Conservation (phyloP, 1,140 invertebrate species). For the Venustaconcha ellipsiformis region DNA sequence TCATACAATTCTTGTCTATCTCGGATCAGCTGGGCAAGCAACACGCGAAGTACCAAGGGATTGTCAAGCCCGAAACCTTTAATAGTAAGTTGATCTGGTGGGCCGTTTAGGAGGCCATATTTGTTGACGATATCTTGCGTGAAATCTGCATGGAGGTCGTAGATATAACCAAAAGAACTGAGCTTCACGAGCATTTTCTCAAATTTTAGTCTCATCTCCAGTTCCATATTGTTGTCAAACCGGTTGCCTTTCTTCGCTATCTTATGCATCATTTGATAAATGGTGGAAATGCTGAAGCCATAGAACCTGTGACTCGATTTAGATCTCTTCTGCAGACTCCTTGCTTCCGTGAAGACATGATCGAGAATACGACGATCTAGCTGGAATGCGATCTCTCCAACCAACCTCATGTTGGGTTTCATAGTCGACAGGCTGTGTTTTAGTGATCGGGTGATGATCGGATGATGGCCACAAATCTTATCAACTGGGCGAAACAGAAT, state of each 20-base stretch:
- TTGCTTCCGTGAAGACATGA: slow-evolving; percentile 38
- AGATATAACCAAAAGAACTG: slow-evolving; percentile 35
- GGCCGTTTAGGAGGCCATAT: slow-evolving; percentile 47
- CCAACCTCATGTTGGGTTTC: slow-evolving; percentile 23
- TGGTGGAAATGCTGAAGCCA: slow-evolving; percentile 51
- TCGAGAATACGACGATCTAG: slow-evolving; percentile 51
- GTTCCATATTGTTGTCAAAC: slow-evolving; percentile 28
- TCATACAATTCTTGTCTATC: slow-evolving; percentile 33
- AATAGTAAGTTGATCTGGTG: slow-evolving; percentile 33
- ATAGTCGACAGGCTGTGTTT: slow-evolving; percentile 6
- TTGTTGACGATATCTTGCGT: slow-evolving; percentile 54
- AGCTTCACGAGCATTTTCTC: slow-evolving; percentile 34
- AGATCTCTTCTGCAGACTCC: background rate
- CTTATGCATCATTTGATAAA: slow-evolving; percentile 44
- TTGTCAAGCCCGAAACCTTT: slow-evolving; percentile 37
- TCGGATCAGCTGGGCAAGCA: slow-evolving; percentile 36
- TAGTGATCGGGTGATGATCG: slow-evolving; percentile 1
- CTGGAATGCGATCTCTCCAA: slow-evolving; percentile 53
- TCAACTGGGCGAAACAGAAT: slow-evolving; percentile 35
- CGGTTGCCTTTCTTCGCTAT: slow-evolving; percentile 31
- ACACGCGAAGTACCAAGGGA: slow-evolving; percentile 29
- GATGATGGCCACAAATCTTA: slow-evolving; percentile 21
- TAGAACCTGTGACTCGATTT: slow-evolving; percentile 37
- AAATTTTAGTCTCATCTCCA: slow-evolving; percentile 32
- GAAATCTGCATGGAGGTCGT: slow-evolving; percentile 42